A percentile compares a stretch with the other conserved stretches of the same genome.
phyloP scores from a whole-genome alignment of 2,113 vertebrate species.

The Hemiprocne comata region DNA sequence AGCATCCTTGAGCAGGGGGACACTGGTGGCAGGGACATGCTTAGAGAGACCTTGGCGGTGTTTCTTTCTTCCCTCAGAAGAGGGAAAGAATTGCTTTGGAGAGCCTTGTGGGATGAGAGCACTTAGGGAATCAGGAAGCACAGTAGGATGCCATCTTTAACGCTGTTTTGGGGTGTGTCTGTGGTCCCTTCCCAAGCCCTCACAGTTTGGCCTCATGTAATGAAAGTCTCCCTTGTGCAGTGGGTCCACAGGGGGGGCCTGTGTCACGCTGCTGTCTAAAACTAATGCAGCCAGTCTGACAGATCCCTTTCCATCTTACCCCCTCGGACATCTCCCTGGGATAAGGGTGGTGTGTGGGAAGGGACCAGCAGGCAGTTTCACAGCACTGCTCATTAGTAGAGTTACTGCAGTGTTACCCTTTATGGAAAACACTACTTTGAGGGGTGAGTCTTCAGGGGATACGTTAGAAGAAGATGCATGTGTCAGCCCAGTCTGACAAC shows the following conservation, averaged over 20 bases:
- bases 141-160: neutral
- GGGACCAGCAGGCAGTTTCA: constrained; percentile 37
- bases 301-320: neutral
- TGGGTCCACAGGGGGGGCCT: accelerated
- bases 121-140: neutral
- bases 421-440: constrained; percentile 15
- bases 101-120: neutral
- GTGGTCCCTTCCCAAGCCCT: neutral
- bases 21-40: accelerated
- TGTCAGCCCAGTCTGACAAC: neutral
- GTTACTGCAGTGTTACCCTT: neutral
- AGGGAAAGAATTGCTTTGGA: neutral
- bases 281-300: neutral
- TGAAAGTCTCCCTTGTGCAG: neutral
- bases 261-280: neutral
- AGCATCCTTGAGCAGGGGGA: neutral
- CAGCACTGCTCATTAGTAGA: neutral
- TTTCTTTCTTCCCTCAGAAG: neutral
- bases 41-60: neutral
- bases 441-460: constrained; percentile 45
- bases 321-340: neutral
- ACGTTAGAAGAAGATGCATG: constrained; percentile 24
- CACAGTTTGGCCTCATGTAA: neutral
- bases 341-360: constrained; percentile 24
- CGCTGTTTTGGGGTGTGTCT: neutral